Percentiles rank a stretch among this genome's conserved stretches.
Evolutionary conservation across 1,140 invertebrate genomes (phyloP).

Genomic region (Panonychus citri): DNA sequence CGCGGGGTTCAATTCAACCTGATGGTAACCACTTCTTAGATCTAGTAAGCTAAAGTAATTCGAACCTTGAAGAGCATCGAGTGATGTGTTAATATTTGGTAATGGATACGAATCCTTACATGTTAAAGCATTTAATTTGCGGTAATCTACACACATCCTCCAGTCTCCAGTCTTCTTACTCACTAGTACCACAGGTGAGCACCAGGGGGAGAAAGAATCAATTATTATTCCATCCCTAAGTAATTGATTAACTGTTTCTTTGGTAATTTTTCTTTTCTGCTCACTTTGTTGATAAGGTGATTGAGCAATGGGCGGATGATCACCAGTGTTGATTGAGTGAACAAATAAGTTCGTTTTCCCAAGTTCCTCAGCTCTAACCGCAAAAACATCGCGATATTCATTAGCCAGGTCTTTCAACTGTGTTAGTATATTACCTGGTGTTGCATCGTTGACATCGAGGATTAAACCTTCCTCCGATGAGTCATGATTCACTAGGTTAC

Average conservation of each 20-base stretch:
- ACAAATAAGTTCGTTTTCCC: background rate
- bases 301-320: background rate
- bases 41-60: conserved; percentile 15
- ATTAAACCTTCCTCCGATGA: too few relatives aligned
- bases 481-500: too few relatives aligned
- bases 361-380: background rate
- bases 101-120: background rate
- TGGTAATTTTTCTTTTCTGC: background rate
- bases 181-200: background rate
- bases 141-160: background rate
- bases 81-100: background rate
- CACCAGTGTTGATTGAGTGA: background rate
- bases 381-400: background rate
- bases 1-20: conserved; percentile 20
- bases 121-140: background rate
- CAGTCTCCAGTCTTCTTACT: background rate
- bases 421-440: background rate
- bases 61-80: background rate
- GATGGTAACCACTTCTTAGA: conserved; percentile 26
- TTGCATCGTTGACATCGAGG: too few relatives aligned
- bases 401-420: background rate
- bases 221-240: background rate
- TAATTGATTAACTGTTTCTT: background rate
- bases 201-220: background rate
- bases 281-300: background rate